These are phyloP conservation scores for Siphamia tubifer DNA, from an alignment of 2,113 vertebrate genomes.

Conservation along the genomic window DNA sequence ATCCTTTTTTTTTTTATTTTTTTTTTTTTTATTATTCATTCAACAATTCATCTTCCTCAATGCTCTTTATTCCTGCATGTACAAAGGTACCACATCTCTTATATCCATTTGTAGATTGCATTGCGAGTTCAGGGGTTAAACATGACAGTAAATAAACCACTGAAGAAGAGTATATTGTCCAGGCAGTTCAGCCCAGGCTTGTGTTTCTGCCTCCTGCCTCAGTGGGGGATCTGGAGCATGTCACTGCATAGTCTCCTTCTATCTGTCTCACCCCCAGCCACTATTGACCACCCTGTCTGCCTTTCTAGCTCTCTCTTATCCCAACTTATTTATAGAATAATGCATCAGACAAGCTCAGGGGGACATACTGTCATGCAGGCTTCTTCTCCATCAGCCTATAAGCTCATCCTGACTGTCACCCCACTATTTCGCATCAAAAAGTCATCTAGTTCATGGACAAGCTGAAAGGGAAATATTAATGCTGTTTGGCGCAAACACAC, in stretches of 20 bases:
- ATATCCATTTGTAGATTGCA: neutral
- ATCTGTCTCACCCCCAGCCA: slow-evolving; percentile 30
- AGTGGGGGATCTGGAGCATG: slow-evolving; percentile 40
- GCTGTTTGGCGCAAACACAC: slow-evolving; percentile 9
- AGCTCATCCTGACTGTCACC: slow-evolving; percentile 14
- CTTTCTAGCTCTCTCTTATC: slow-evolving; percentile 71
- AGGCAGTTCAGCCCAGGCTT: slow-evolving; percentile 22
- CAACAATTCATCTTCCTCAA: neutral
- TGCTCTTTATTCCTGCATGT: neutral
- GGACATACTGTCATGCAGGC: slow-evolving; percentile 46
- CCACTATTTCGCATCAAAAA: slow-evolving; percentile 12
- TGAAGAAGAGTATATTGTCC: slow-evolving; percentile 40
- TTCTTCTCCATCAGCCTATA: slow-evolving; percentile 54
- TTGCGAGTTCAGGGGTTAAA: slow-evolving; percentile 2
- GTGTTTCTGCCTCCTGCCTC: slow-evolving; percentile 41
- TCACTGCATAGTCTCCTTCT: slow-evolving; percentile 5
- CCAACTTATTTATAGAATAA: slow-evolving; percentile 76
- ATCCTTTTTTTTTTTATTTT: neutral
- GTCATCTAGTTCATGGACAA: neutral
- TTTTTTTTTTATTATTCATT: neutral
- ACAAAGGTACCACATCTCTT: neutral
- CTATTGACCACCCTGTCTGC: slow-evolving; percentile 70
- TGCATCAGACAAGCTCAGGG: slow-evolving; percentile 55
- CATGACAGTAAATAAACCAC: slow-evolving; percentile 17
- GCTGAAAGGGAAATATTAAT: slow-evolving; percentile 12